Percentiles rank a stretch among this genome's conserved stretches.
Evolutionary conservation across 2,113 vertebrate genomes (phyloP).

Genomic region (Lasiurus borealis): DNA sequence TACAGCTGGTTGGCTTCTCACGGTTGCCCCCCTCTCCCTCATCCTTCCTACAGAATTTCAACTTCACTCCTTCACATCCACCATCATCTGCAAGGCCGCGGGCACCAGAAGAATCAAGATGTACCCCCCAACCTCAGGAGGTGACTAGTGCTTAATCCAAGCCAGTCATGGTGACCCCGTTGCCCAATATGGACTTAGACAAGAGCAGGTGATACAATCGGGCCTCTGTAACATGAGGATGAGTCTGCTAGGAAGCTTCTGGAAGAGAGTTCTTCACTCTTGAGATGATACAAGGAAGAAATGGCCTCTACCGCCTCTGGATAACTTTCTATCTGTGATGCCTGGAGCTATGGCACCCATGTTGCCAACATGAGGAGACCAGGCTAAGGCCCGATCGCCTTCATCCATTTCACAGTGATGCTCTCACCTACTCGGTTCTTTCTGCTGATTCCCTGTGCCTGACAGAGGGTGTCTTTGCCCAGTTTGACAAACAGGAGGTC

Average conservation of each 20-base stretch:
- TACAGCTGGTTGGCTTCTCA: neutral
- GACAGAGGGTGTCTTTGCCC: neutral
- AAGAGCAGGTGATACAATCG: neutral
- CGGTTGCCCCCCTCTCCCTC: no score
- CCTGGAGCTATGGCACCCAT: neutral
- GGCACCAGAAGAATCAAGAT: neutral
- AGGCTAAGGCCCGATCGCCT: neutral
- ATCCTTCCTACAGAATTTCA: neutral
- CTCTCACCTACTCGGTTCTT: neutral
- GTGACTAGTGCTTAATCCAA: neutral
- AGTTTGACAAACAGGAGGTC: neutral
- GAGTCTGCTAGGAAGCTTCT: neutral
- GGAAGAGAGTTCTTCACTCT: neutral
- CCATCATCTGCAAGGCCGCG: neutral
- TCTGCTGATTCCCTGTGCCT: neutral
- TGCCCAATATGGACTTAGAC: neutral
- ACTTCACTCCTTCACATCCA: neutral
- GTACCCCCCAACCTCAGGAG: neutral
- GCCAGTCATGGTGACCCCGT: neutral
- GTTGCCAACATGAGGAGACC: neutral
- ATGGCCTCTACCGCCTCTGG: no score
- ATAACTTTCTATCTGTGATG: neutral
- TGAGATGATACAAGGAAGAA: no score
- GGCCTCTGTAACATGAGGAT: neutral
- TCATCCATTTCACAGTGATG: neutral